Evolutionary conservation across 1,140 invertebrate species (phyloP).

Genomic region (Phthorimaea operculella): DNA sequence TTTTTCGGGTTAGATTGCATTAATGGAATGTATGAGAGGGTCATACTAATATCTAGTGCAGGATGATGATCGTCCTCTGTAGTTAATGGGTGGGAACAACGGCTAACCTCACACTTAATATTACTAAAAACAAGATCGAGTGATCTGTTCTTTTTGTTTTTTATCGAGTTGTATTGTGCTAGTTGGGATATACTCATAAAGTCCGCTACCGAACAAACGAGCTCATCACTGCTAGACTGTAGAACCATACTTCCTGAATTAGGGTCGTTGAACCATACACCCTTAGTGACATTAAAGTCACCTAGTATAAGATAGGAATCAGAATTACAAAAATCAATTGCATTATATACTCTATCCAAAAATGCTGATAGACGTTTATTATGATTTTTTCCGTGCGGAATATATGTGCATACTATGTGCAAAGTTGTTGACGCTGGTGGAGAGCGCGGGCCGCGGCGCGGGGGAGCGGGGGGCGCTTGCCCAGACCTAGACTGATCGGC

Average conservation of each 20-base stretch:
- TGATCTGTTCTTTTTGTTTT: not conserved
- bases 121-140: slow-evolving; percentile 1
- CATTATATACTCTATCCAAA: not conserved
- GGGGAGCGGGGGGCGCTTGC: not conserved
- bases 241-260: not conserved
- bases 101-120: not conserved
- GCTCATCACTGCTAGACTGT: not conserved
- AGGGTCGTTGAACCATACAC: not conserved
- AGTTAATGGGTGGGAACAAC: not conserved
- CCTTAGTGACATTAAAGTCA: not conserved
- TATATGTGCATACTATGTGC: not conserved
- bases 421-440: not conserved
- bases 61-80: not conserved
- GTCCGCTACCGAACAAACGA: not conserved
- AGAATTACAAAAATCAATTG: not conserved
- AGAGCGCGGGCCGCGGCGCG: not conserved
- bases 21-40: not conserved
- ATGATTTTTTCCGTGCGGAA: not conserved
- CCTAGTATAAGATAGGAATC: not conserved
- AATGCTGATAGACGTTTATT: not conserved
- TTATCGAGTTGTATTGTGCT: not conserved
- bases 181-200: not conserved
- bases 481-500: not conserved
- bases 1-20: not conserved
- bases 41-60: not conserved